phyloP scores from a whole-genome alignment of 2,113 vertebrate genomes.

The Pterocles gutturalis region DNA sequence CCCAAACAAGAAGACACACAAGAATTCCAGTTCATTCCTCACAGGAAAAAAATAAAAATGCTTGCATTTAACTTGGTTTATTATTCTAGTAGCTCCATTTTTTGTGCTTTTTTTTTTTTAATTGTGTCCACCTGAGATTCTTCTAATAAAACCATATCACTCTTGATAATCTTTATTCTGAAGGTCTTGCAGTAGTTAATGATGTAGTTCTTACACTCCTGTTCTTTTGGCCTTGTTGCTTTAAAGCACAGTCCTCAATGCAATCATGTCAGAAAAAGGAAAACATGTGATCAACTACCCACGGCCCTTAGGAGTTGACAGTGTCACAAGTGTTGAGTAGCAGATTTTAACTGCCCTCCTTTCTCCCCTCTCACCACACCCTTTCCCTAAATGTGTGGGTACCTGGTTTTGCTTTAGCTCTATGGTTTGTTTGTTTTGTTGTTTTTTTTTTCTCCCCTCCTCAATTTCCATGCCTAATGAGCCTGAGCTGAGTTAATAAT shows the following conservation, averaged over 20 bases:
- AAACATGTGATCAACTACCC: constrained; percentile 75
- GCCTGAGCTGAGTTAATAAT: constrained; percentile 89
- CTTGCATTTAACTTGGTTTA: background rate
- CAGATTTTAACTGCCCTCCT: constrained; percentile 68
- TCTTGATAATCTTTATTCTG: constrained; percentile 51
- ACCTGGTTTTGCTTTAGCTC: constrained; percentile 65
- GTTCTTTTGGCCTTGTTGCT: constrained; percentile 38
- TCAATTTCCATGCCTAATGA: constrained; percentile 88
- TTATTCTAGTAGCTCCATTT: background rate
- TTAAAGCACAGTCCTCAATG: constrained; percentile 49
- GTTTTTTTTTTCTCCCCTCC: constrained; percentile 32
- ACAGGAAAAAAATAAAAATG: background rate
- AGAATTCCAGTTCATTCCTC: background rate
- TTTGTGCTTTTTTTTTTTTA: background rate
- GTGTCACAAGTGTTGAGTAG: constrained; percentile 72
- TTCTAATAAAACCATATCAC: constrained; percentile 7
- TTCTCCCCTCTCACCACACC: background rate
- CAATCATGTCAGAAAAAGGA: constrained; percentile 73
- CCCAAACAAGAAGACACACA: background rate
- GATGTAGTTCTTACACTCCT: constrained; percentile 32
- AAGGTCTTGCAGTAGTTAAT: constrained; percentile 56
- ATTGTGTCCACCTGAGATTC: background rate
- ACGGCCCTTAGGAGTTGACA: constrained; percentile 72
- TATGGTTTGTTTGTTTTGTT: background rate
- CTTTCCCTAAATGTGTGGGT: constrained; percentile 28